Evolutionary conservation across 2,797 vertebrate genomes (phyloP).

Genomic region (Anabas testudineus): DNA sequence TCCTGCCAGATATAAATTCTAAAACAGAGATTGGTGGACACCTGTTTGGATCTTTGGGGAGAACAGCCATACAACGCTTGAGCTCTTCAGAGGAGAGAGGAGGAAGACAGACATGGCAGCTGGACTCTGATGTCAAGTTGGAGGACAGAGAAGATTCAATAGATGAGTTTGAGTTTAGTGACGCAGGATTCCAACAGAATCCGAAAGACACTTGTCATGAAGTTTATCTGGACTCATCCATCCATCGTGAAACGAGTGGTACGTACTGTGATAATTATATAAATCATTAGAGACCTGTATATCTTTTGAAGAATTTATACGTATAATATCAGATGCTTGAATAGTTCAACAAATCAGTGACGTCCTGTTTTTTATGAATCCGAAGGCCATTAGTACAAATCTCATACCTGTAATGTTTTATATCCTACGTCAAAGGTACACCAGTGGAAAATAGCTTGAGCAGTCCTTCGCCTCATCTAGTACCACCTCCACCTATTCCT

Average conservation of each 20-base stretch:
- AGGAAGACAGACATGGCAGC: constrained; percentile 12
- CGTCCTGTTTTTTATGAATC: too few species aligned
- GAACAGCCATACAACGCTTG: constrained; percentile 1
- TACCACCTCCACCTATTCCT: neutral
- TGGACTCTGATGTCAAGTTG: constrained; percentile 58
- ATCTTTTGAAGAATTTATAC: too few species aligned
- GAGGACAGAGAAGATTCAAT: constrained; percentile 64
- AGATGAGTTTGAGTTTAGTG: constrained; percentile 59
- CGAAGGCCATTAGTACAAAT: neutral
- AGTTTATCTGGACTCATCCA: constrained; percentile 13
- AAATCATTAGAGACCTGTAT: neutral
- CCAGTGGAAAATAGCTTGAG: constrained; percentile 40
- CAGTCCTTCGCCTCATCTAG: constrained; percentile 28
- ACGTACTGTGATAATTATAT: constrained; percentile 14
- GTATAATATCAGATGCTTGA: too few species aligned
- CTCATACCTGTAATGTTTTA: neutral
- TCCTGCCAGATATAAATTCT: constrained; percentile 2
- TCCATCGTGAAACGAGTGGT: constrained; percentile 38
- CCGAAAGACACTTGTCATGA: neutral
- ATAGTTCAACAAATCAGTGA: too few species aligned
- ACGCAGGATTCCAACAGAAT: constrained; percentile 15
- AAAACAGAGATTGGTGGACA: neutral
- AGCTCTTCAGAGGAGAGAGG: constrained; percentile 37
- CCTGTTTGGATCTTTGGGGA: constrained; percentile 5
- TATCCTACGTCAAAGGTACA: constrained; percentile 39